Conservation (phyloP, 1,140 invertebrate species). For the Cotesia glomerata region DNA sequence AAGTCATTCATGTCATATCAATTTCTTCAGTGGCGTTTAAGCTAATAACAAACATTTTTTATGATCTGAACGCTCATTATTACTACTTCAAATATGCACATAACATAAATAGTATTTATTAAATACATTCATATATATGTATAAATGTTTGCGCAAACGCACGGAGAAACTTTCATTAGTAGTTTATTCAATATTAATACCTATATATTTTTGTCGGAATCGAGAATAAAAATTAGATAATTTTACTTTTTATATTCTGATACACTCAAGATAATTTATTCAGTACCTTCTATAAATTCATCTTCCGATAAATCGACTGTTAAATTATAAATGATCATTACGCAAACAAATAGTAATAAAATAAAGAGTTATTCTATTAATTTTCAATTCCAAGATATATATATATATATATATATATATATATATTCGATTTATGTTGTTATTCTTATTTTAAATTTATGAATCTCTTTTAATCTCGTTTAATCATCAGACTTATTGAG, state of each 20-base stretch:
- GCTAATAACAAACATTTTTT: neutral
- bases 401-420: neutral
- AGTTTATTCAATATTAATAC: neutral
- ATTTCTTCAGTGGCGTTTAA: neutral
- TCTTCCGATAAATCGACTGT: no score
- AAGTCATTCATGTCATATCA: neutral
- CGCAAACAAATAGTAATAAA: neutral
- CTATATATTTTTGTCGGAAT: no score
- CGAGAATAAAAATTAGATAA: neutral
- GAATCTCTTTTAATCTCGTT: neutral
- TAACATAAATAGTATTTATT: no score
- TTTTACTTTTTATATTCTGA: neutral
- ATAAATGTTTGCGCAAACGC: constrained; percentile 4
- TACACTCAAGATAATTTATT: neutral
- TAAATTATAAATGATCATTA: no score
- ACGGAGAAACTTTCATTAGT: neutral
- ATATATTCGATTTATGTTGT: constrained; percentile 28
- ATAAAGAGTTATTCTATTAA: neutral
- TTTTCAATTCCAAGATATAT: neutral
- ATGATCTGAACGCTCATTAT: no score
- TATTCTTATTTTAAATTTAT: neutral
- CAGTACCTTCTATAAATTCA: neutral
- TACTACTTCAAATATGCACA: no score
- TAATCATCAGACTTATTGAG: neutral
- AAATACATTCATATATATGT: neutral